Percentiles rank a stretch among this genome's conserved stretches.
phyloP scores from a whole-genome alignment of 1,140 invertebrate genomes.

The Drosophila biarmipes region DNA sequence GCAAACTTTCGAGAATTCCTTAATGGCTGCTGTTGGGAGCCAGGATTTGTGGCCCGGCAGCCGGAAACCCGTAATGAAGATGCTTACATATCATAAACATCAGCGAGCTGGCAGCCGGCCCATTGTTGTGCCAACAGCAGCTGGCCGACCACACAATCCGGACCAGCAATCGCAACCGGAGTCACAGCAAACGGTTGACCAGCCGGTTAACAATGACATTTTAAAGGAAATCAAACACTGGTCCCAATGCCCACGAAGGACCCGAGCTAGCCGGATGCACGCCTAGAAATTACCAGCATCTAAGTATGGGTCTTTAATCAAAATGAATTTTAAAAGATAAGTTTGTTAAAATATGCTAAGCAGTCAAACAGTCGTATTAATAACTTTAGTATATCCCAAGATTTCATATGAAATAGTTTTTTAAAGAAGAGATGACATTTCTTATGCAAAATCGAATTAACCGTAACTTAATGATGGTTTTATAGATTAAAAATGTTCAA shows the following conservation, averaged over 20 bases:
- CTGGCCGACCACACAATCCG: constrained; percentile 14
- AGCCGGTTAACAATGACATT: constrained; percentile 39
- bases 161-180: constrained; percentile 4
- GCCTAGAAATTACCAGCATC: not conserved
- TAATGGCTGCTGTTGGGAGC: constrained; percentile 21
- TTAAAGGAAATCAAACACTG: constrained; percentile 28
- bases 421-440: no score
- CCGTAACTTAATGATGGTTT: no score
- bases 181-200: constrained; percentile 34
- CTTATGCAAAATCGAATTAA: no score
- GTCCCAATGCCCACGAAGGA: constrained; percentile 26
- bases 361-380: no score
- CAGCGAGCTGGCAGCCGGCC: constrained; percentile 2
- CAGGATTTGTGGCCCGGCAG: constrained; percentile 20
- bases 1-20: constrained; percentile 36
- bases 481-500: no score
- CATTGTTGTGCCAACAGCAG: constrained; percentile 36
- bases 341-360: no score
- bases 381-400: no score
- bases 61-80: constrained; percentile 41
- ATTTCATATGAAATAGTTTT: no score
- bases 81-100: constrained; percentile 47
- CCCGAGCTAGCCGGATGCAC: constrained; percentile 7
- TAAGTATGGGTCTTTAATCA: no score
- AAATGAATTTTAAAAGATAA: no score